Base-by-base conservation (phyloP, 2,113 vertebrate species). In the Lepus europaeus region DNA sequence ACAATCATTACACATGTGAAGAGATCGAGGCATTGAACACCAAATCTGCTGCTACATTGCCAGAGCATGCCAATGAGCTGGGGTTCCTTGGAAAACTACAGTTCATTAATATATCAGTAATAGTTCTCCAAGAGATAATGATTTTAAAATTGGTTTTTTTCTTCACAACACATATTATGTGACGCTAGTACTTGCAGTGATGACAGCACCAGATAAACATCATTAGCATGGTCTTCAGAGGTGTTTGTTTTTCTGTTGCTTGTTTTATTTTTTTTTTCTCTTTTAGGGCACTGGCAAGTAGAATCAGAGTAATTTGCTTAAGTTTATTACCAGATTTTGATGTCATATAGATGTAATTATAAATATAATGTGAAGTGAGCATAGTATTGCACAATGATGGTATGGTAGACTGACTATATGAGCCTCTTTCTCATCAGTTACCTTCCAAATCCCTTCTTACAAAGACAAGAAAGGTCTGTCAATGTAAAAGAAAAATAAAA, bases 241-340 rank as follows among this genome's bases (percentile, higher is more conserved):
- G 2, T 25, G 45, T 45, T 45, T 45, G 45, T 7, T 45, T 45
- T 45, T 45, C 45, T 45, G 45, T 45, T 45, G 45, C 6, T 45
- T 45, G 45, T 45, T 45, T 45, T 45, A 45, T 45, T 45, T 45
- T 45, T 39, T 39, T 53, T 74, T 19, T 22, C 19, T 73, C 36
- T 8, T 61, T 13, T 25, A 5, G 3, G 5, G n/a, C 5, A 69
- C 0, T 33, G 0, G 27, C 11, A 39, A 51, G 7, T 6, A 69
- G 49, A 31, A 45, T 0, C 27, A 23, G 3, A 1, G 25, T 69
- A 8, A 33, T 0, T 68, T 59, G 22, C 1, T 64, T 87, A 39
- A 72, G 8, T 72, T 90, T 36, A 45, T 59, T 74, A 33, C 89
- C 29, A 56, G 72, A 82, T 70, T 79, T 82, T 80, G 66, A 78